Evolutionary conservation across 2,113 vertebrate genomes (phyloP).

Genomic region (Paradisaea rubra): DNA sequence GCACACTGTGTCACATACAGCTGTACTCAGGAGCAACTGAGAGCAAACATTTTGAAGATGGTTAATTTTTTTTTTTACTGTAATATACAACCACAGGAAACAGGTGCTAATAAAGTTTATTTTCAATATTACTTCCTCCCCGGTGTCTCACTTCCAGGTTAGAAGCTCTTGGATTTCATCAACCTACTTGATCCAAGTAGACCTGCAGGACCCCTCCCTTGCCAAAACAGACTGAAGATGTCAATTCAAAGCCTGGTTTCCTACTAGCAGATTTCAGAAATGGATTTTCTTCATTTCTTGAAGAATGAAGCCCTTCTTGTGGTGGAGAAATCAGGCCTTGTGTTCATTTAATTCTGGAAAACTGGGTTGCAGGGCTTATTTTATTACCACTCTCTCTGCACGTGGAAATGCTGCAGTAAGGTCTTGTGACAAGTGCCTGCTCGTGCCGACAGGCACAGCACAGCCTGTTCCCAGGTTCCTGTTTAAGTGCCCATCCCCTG

Average conservation of each 20-base stretch:
- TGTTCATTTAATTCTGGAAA: conserved; percentile 13
- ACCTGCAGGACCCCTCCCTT: not conserved
- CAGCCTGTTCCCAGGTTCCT: not conserved
- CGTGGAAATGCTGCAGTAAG: not conserved
- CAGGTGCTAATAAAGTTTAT: not conserved
- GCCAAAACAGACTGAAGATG: not conserved
- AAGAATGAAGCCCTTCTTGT: not conserved
- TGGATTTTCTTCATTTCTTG: not conserved
- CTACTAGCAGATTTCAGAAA: not conserved
- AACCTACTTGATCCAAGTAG: not conserved
- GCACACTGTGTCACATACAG: not conserved
- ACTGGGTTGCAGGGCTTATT: conserved; percentile 14
- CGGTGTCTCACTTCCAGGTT: not conserved
- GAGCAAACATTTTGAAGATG: not conserved
- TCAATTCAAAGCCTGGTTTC: not conserved
- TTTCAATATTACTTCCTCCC: not conserved
- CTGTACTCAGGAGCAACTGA: not conserved
- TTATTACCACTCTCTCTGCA: not conserved
- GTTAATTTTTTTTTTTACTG: not conserved
- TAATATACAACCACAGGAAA: not conserved
- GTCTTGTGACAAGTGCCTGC: not conserved
- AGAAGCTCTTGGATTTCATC: not conserved
- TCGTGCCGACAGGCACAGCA: not conserved
- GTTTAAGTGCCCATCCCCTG: not conserved
- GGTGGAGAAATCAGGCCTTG: not conserved